Evolutionary conservation across 92 coral and sea anemone species (phyloP).

Genomic region (Hydrozoanthus gracilis): DNA sequence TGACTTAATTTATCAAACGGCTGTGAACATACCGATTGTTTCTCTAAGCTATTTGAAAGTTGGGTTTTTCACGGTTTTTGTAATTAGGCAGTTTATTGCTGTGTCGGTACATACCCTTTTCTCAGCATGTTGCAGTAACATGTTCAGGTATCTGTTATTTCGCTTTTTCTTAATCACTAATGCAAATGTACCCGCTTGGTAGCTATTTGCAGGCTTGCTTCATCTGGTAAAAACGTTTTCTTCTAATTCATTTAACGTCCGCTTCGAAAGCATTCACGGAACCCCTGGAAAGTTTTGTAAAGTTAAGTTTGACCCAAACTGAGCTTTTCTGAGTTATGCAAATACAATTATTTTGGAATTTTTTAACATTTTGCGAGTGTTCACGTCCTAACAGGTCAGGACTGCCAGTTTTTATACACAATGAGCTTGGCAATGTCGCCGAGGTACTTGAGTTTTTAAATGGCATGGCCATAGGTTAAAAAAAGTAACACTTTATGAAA

Average conservation of each 20-base stretch:
- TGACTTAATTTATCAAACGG: too few relatives aligned
- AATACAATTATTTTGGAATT: neutral
- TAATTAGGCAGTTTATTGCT: neutral
- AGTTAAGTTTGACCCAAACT: neutral
- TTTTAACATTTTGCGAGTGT: neutral
- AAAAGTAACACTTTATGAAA: neutral
- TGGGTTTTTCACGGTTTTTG: neutral
- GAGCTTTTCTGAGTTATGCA: neutral
- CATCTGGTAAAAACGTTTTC: slow-evolving; percentile 56
- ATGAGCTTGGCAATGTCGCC: slow-evolving; percentile 18
- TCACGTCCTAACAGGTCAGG: slow-evolving; percentile 1
- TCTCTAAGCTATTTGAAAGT: slow-evolving; percentile 8
- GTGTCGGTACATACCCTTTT: neutral
- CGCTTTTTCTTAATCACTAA: slow-evolving; percentile 44
- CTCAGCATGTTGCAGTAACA: slow-evolving; percentile 11
- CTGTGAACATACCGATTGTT: neutral
- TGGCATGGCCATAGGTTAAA: neutral
- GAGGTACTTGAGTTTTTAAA: neutral
- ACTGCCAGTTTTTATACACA: neutral
- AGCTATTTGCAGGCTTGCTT: neutral
- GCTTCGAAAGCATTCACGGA: neutral
- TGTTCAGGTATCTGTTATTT: slow-evolving; percentile 36
- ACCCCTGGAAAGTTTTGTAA: neutral
- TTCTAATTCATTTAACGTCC: slow-evolving; percentile 65
- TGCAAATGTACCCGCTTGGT: slow-evolving; percentile 17